Conservation (phyloP, 2,888 invertebrate genomes). For the Tanytarsus gracilentus region DNA sequence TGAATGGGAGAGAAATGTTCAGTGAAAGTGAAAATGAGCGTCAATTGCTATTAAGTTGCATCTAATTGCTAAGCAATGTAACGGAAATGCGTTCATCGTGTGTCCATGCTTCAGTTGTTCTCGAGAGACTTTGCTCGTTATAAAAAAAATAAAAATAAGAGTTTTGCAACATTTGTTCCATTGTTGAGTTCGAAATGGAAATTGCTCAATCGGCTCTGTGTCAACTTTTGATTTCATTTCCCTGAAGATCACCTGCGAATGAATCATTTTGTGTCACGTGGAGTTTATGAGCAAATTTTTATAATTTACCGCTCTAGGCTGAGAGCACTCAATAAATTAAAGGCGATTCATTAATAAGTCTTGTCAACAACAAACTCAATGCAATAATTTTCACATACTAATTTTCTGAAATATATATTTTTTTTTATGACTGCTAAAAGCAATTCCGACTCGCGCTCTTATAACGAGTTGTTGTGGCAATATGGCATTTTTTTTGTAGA, state of each 20-base stretch:
- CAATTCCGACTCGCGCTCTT: not conserved
- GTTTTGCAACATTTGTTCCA: slow-evolving; percentile 18
- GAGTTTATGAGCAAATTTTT: too few relatives aligned
- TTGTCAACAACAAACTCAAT: too few relatives aligned
- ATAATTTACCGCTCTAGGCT: too few relatives aligned
- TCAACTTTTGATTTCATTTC: slow-evolving; percentile 23
- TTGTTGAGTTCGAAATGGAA: slow-evolving; percentile 25
- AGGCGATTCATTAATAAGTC: too few relatives aligned
- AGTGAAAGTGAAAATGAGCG: slow-evolving; percentile 1
- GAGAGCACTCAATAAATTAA: too few relatives aligned
- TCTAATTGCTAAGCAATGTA: not conserved
- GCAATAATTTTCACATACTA: too few relatives aligned
- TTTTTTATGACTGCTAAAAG: not conserved
- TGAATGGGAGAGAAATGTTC: not conserved
- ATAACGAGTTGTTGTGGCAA: too few relatives aligned
- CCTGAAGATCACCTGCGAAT: too few relatives aligned
- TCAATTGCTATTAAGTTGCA: not conserved
- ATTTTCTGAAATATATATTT: not conserved
- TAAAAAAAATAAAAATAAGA: not conserved
- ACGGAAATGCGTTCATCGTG: slow-evolving; percentile 24
- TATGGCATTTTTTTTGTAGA: too few relatives aligned
- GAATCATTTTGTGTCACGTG: too few relatives aligned
- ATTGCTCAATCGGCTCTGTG: slow-evolving; percentile 20
- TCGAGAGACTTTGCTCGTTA: not conserved
- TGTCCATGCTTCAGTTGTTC: slow-evolving; percentile 20